Evolutionary conservation across 2,797 vertebrate genomes (phyloP).

Genomic region (Argentina silus): DNA sequence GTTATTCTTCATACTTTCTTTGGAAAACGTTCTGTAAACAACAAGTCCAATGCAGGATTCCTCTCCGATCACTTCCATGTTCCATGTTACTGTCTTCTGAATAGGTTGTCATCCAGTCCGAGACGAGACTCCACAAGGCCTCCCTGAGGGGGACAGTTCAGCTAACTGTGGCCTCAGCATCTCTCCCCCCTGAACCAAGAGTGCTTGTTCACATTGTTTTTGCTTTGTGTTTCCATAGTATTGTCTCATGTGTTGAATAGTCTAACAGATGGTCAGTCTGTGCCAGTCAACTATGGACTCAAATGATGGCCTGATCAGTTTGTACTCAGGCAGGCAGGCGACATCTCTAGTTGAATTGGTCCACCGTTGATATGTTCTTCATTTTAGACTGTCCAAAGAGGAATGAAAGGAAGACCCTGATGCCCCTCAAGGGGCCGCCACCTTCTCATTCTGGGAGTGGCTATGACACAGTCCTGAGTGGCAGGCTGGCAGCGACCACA

Average conservation of each 20-base stretch:
- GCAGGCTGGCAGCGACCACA: constrained; percentile 42
- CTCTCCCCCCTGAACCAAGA: constrained; percentile 31
- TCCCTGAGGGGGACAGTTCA: constrained; percentile 14
- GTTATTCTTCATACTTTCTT: constrained; percentile 46
- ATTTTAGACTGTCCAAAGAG: constrained; percentile 43
- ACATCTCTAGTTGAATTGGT: constrained; percentile 52
- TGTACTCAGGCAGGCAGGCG: constrained; percentile 55
- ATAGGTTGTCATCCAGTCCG: constrained; percentile 27
- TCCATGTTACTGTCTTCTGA: constrained; percentile 35
- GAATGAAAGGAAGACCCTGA: constrained; percentile 42
- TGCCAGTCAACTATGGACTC: constrained; percentile 42
- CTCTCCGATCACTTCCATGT: constrained; percentile 13
- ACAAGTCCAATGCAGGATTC: constrained; percentile 22
- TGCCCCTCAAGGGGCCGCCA: constrained; percentile 40
- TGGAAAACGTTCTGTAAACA: constrained; percentile 60
- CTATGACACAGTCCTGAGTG: constrained; percentile 37
- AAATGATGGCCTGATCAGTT: constrained; percentile 29
- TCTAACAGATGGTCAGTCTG: constrained; percentile 29
- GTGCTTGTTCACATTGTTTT: not conserved
- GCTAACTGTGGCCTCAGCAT: constrained; percentile 19
- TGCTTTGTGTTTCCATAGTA: constrained; percentile 21
- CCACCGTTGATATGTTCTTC: constrained; percentile 64
- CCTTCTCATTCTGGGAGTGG: constrained; percentile 39
- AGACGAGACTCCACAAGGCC: constrained; percentile 28
- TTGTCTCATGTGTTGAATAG: constrained; percentile 19